Base-by-base conservation (phyloP, 2,888 invertebrate species). In the Galerucella nymphaeae region DNA sequence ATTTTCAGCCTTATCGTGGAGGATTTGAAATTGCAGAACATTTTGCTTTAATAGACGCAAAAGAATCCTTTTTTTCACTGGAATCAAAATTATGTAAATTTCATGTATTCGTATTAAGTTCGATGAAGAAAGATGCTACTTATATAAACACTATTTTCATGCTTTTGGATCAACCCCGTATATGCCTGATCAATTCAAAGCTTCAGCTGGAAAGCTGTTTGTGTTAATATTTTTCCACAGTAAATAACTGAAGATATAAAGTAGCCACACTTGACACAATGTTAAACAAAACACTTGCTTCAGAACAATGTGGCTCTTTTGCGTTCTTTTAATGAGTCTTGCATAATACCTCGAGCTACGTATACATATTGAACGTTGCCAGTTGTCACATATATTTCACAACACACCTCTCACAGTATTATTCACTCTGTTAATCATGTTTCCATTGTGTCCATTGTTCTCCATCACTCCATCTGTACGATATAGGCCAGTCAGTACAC, bases 381-480 rank as follows among this genome's bases (percentile, higher is more conserved):
- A 62, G 62, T 62, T 70, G 63, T 64, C 63, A 70, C 70, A 70
- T 63, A 70, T 55, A 70, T 63, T 11, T 69, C 63, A 70, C 70
- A 70, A 63, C 48, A 70, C 63, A 63, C 64, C 63, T 57, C 70
- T 63, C 70, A 69, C 70, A 70, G 38, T 70, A 42, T 63, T 63
- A 13, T 3, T 80, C 80, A 80, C 78, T 78, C 75, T 82, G 82
- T 82, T 82, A 83, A 83, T 82, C 82, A 82, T 82, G 78, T 82
- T 79, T 83, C 81, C 81, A 82, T 83, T 82, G 83, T 83, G 84
- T 79, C 82, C 85, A 74, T 85, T 62, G 18, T 62, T 18, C 42
- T 41, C 42, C 61, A 62, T 62, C 14, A 62, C 2, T 85, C 84
- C 85, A 86, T 85, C 83, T 85, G 85, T 86, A 85, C 84, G 82